Conservation (phyloP, 2,888 invertebrate genomes). For the Hoplodrina ambigua region DNA sequence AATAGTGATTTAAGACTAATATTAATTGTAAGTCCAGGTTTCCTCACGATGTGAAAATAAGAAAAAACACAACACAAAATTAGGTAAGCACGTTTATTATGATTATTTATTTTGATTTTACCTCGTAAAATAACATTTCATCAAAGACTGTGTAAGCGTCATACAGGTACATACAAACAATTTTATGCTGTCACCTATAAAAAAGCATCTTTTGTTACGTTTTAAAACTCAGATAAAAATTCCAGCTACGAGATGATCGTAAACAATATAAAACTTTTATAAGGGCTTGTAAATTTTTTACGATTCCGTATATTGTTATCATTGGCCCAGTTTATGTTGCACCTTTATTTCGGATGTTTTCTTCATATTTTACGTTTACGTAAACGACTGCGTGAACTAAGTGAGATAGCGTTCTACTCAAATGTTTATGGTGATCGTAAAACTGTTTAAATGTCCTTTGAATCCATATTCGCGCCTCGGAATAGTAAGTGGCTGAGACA, state of each 20-base stretch:
- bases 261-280: conserved; percentile 73
- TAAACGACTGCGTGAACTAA: conserved; percentile 75
- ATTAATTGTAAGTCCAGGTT: too few relatives aligned
- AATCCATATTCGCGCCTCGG: conserved; percentile 61
- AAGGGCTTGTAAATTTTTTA: conserved; percentile 71
- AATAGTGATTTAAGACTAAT: too few relatives aligned
- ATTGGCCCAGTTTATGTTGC: conserved; percentile 68
- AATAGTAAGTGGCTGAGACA: conserved; percentile 55
- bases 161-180: conserved; percentile 26
- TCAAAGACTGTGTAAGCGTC: conserved; percentile 13
- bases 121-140: conserved; percentile 18
- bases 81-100: neutral
- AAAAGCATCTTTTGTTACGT: conserved; percentile 58
- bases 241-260: conserved; percentile 58
- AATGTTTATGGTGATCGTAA: conserved; percentile 70
- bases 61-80: conserved; percentile 8
- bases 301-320: conserved; percentile 70
- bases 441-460: conserved; percentile 68
- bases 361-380: conserved; percentile 73
- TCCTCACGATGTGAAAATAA: too few relatives aligned
- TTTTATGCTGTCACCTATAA: conserved; percentile 56
- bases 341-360: conserved; percentile 74
- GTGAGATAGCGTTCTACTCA: conserved; percentile 65
- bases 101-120: conserved; percentile 50
- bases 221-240: conserved; percentile 61